Evolutionary conservation across 2,797 vertebrate genomes (phyloP), one percentile per base, ranked within the genome.

Genomic region (Peromyscus nudipes): DNA sequence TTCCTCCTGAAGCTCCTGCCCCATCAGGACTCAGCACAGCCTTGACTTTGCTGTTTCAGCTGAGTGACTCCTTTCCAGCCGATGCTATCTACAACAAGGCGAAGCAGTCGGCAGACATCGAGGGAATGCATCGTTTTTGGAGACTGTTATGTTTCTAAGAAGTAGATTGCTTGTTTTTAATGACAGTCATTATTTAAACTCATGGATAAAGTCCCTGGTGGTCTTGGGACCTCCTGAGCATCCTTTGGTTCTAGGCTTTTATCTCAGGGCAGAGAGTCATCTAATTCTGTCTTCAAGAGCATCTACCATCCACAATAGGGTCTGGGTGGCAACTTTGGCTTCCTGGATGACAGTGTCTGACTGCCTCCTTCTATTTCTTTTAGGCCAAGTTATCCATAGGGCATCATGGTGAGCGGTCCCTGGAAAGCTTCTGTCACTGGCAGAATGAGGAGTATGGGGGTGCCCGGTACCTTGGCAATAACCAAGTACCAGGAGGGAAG

Each of bases 371-470:
- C 34, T 0, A 27, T 43, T 60, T 85, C 29, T 16, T 55, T 79
- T 97, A 99, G 99, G 99, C 99, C 2, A 99, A 99, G 94, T 97
- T 99, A 34, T 99, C 99, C 92, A 99, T 99, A 0, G 99, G 99
- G 10, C 99, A 99, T 95, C 99, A 99, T n/a, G 99, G 99, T 46
- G 99, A 99, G 96, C 98, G 99, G 84, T 99, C 99, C 92, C 97
- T 99, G 99, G 99, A 99, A 98, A 99, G 99, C 97, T 99, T 99
- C 98, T 99, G 99, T 95, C 99, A 99, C 27, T 99, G 99, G 99
- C 99, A 99, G 98, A 99, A 99, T 91, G 99, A 99, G 95, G 99
- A 99, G 96, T 99, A 99, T 1, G 99, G 99, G 43, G 99, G 99
- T 0, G 98, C 99, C 0, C 99, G 99, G 37, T 99, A 99, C 98